phyloP scores from a whole-genome alignment of 2,113 vertebrate species.

The Erpornis zantholeuca region DNA sequence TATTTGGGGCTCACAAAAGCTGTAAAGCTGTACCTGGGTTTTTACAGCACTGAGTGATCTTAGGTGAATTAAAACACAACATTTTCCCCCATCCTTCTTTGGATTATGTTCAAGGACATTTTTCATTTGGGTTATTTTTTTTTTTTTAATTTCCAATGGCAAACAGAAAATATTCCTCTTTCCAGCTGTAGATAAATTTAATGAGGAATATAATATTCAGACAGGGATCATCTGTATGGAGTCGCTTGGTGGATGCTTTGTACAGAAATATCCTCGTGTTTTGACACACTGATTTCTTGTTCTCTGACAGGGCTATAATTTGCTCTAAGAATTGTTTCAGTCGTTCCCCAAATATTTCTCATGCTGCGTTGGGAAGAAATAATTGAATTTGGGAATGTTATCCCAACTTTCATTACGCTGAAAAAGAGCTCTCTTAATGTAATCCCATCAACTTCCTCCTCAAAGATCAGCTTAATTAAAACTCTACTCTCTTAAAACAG shows the following conservation, averaged over 20 bases:
- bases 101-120: background rate
- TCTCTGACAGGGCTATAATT: conserved; percentile 75
- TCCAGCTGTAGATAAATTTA: conserved; percentile 55
- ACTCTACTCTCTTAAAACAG: conserved; percentile 16
- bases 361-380: conserved; percentile 8
- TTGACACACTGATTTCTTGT: conserved; percentile 70
- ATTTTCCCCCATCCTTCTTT: background rate
- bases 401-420: background rate
- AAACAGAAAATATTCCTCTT: conserved; percentile 20
- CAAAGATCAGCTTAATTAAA: conserved; percentile 63
- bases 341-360: conserved; percentile 62
- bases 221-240: conserved; percentile 32
- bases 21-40: conserved; percentile 17
- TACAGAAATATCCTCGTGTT: conserved; percentile 64
- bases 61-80: conserved; percentile 45
- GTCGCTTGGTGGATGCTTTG: conserved; percentile 38
- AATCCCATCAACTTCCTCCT: conserved; percentile 29
- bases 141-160: conserved; percentile 32
- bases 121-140: conserved; percentile 12
- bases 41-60: conserved; percentile 8
- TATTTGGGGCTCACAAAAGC: conserved; percentile 19
- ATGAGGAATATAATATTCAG: conserved; percentile 59
- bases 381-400: conserved; percentile 58
- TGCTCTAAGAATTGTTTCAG: conserved; percentile 72
- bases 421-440: background rate